These are phyloP conservation scores for Phaetusa simplex DNA, from an alignment of 2,113 vertebrate genomes.

Conservation along the genomic window DNA sequence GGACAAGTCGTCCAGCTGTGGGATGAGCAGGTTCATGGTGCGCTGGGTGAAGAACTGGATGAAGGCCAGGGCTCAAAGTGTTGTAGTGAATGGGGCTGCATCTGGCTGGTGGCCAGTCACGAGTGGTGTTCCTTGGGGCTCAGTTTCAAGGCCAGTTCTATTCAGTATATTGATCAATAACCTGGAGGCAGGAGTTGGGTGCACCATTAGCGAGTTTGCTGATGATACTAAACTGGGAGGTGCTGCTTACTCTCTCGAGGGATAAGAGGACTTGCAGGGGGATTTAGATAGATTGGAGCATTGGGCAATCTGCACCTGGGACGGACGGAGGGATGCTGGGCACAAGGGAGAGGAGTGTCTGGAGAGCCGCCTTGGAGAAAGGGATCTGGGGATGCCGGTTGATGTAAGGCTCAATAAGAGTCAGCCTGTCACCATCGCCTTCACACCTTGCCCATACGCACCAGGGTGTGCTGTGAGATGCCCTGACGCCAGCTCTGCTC, in stretches of 20 bases:
- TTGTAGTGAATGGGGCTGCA: background rate
- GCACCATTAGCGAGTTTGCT: background rate
- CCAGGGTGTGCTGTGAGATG: background rate
- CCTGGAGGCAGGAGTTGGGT: background rate
- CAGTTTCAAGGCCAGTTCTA: no score
- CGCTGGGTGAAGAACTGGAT: background rate
- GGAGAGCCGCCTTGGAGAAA: background rate
- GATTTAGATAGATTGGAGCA: background rate
- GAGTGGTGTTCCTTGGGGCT: background rate
- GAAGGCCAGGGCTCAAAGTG: background rate
- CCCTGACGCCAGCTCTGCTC: background rate
- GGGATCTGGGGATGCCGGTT: background rate
- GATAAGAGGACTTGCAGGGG: background rate
- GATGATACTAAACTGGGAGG: background rate
- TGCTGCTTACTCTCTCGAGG: background rate
- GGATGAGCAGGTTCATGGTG: background rate
- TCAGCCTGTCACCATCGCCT: background rate
- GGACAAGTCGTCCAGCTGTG: background rate
- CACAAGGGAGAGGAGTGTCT: no score
- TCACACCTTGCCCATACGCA: background rate
- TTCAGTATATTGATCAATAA: background rate
- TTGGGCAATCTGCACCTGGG: background rate
- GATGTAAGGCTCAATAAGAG: background rate
- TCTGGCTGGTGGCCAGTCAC: background rate
- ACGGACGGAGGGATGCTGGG: accelerated